Percentiles rank a stretch among this genome's conserved stretches.
These are phyloP conservation scores for Polymixis flavicincta DNA, from an alignment of 2,888 invertebrate species.

Conservation along the genomic window DNA sequence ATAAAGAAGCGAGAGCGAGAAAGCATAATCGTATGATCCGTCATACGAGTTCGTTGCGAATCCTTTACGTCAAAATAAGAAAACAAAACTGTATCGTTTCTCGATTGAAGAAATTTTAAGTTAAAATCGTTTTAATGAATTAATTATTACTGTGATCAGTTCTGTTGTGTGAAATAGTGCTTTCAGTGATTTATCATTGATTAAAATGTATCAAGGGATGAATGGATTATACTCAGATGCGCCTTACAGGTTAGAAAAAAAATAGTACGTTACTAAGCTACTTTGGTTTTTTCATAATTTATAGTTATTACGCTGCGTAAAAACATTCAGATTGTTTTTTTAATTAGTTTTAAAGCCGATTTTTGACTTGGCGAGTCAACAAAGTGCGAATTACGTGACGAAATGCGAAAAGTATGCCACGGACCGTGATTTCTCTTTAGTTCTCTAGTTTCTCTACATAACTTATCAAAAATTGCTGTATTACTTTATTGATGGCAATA, in stretches of 20 bases:
- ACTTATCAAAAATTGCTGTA: constrained; percentile 52
- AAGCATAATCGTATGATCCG: constrained; percentile 86
- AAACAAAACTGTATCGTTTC: constrained; percentile 77
- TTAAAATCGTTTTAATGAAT: constrained; percentile 61
- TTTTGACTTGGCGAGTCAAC: constrained; percentile 11
- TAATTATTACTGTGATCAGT: constrained; percentile 63
- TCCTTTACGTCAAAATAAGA: constrained; percentile 79
- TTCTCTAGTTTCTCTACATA: constrained; percentile 61
- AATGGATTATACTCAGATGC: constrained; percentile 86
- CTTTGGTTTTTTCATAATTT: constrained; percentile 42
- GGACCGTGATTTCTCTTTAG: constrained; percentile 66
- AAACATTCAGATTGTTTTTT: constrained; percentile 8
- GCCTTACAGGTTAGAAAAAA: constrained; percentile 85
- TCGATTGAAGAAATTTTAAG: constrained; percentile 77
- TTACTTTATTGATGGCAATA: constrained; percentile 8
- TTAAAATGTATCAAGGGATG: constrained; percentile 84
- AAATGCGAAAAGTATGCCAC: constrained; percentile 64
- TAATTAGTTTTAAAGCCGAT: constrained; percentile 23
- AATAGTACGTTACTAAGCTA: constrained; percentile 38
- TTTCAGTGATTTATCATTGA: constrained; percentile 61
- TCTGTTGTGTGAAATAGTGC: constrained; percentile 70
- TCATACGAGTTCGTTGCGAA: constrained; percentile 76
- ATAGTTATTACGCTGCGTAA: constrained; percentile 22
- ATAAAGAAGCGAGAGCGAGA: constrained; percentile 70
- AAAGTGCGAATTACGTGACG: constrained; percentile 24